A percentile compares a stretch with the other conserved stretches of the same genome.
These are phyloP conservation scores for Caenorhabditis becei DNA, from an alignment of 2,888 invertebrate genomes.

Conservation along the genomic window DNA sequence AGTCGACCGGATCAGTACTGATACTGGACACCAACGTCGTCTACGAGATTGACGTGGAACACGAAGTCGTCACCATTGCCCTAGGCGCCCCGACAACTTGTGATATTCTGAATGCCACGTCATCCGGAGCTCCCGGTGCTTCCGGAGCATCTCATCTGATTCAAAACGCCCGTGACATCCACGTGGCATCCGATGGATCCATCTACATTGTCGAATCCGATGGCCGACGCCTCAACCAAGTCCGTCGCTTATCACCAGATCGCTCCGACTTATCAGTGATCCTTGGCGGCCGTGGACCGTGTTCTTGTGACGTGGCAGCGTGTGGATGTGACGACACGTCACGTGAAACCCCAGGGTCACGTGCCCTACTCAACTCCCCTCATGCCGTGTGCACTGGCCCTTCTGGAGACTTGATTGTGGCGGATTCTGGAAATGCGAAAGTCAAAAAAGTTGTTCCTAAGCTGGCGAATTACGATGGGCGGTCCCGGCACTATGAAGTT, in stretches of 20 bases:
- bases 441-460: conserved; percentile 84
- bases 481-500: conserved; percentile 89
- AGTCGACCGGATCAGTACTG: conserved; percentile 93
- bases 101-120: conserved; percentile 28
- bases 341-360: conserved; percentile 77
- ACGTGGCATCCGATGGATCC: conserved; percentile 93
- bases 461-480: conserved; percentile 84
- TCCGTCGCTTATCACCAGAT: conserved; percentile 56
- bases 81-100: conserved; percentile 56
- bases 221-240: conserved; percentile 91
- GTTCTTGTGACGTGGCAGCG: conserved; percentile 77
- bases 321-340: conserved; percentile 83
- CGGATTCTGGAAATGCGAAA: conserved; percentile 86
- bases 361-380: conserved; percentile 74
- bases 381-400: conserved; percentile 91
- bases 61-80: conserved; percentile 54
- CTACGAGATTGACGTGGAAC: conserved; percentile 68
- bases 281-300: conserved; percentile 62
- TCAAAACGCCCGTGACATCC: conserved; percentile 91
- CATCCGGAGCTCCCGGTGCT: background rate
- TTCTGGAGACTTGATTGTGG: conserved; percentile 95
- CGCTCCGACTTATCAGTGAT: conserved; percentile 42
- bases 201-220: conserved; percentile 95
- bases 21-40: conserved; percentile 90
- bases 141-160: conserved; percentile 86